Evolutionary conservation across 2,113 vertebrate species (phyloP).

Genomic region (Butorides virescens): DNA sequence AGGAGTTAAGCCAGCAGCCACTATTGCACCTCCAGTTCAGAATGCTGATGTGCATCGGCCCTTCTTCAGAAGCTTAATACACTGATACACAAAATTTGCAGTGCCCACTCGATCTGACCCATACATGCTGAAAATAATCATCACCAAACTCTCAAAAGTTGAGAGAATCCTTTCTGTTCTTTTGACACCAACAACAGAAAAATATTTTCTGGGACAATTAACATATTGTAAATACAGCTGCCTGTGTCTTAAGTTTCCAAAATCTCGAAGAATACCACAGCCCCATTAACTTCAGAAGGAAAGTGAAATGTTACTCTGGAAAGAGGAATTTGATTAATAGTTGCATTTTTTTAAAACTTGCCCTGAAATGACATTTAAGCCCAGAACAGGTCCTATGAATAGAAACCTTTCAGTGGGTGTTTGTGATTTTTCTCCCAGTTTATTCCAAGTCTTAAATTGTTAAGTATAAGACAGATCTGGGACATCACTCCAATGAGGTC

Average conservation of each 20-base stretch:
- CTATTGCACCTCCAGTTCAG: neutral
- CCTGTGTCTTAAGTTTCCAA: neutral
- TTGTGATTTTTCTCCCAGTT: slow-evolving; percentile 27
- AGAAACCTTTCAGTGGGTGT: slow-evolving; percentile 26
- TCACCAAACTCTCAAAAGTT: neutral
- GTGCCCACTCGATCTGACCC: neutral
- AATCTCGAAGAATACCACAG: neutral
- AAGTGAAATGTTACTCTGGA: neutral
- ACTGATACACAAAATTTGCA: neutral
- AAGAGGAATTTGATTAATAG: neutral
- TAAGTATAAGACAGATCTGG: slow-evolving; percentile 27
- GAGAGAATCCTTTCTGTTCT: neutral
- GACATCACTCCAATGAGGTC: neutral
- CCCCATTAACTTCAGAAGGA: neutral
- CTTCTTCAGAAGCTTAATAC: neutral
- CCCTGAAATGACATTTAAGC: neutral
- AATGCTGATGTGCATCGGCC: accelerated
- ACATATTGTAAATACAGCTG: neutral
- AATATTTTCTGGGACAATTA: neutral
- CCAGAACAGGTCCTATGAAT: slow-evolving; percentile 3
- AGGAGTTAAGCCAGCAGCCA: neutral
- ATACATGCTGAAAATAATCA: neutral
- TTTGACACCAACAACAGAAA: neutral
- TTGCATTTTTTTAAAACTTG: neutral
- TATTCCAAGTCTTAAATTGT: slow-evolving; percentile 6